Evolutionary conservation across 2,113 vertebrate genomes (phyloP).

Genomic region (Gavia stellata): DNA sequence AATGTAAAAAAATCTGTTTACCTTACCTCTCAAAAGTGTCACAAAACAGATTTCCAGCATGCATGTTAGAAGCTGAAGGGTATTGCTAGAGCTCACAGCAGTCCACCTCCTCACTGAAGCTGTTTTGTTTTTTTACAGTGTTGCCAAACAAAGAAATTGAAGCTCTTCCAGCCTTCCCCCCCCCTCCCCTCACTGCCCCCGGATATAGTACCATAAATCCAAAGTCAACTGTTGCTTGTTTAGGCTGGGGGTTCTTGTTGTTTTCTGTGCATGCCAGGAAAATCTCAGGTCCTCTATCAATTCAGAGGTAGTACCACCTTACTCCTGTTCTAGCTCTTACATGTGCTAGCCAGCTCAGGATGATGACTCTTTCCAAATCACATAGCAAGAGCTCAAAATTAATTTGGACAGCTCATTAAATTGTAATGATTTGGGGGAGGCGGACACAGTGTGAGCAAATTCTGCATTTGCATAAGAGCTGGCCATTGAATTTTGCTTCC

Average conservation of each 20-base stretch:
- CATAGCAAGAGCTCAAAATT: not conserved
- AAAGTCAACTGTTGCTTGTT: not conserved
- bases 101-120: not conserved
- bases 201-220: not conserved
- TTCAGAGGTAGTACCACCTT: not conserved
- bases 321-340: not conserved
- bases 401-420: not conserved
- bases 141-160: not conserved
- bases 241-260: not conserved
- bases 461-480: not conserved
- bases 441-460: not conserved
- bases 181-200: rapidly evolving
- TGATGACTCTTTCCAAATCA: not conserved
- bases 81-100: not conserved
- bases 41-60: not conserved
- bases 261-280: not conserved
- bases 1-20: not conserved
- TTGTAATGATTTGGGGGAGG: not conserved
- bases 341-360: not conserved
- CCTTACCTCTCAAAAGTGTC: not conserved
- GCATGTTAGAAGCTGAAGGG: not conserved
- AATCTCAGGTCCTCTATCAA: not conserved
- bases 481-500: not conserved
- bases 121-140: not conserved
- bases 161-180: not conserved